phyloP scores from a whole-genome alignment of 2,113 vertebrate genomes.

The Hipposideros armiger region DNA sequence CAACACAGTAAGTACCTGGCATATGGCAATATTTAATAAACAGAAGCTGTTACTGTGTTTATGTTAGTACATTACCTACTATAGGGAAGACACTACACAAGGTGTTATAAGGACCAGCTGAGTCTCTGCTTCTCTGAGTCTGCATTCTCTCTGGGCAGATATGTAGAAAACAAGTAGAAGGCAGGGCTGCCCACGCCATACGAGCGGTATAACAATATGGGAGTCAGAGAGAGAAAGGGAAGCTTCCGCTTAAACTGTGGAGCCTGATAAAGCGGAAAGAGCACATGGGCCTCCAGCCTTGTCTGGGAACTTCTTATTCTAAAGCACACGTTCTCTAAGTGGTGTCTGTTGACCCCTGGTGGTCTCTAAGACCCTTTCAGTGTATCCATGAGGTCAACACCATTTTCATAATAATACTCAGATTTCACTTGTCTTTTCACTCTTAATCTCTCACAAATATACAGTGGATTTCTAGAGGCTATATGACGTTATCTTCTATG shows the following conservation, averaged over 20 bases:
- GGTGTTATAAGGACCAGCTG: too few species aligned
- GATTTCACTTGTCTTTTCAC: not conserved
- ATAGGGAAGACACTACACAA: not conserved
- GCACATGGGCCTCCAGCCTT: not conserved
- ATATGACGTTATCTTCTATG: not conserved
- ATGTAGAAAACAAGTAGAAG: not conserved
- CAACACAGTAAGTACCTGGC: rapidly evolving
- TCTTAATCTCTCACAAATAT: not conserved
- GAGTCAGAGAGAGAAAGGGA: not conserved
- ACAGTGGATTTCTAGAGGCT: not conserved
- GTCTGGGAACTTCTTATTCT: not conserved
- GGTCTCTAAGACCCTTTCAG: too few species aligned
- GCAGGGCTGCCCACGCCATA: not conserved
- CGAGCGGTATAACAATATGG: not conserved
- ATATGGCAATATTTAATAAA: not conserved
- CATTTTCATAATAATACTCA: not conserved
- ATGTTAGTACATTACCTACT: not conserved
- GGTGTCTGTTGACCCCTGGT: not conserved
- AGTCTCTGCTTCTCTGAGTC: not conserved
- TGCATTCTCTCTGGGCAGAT: not conserved
- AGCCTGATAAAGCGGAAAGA: not conserved
- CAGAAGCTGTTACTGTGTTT: not conserved
- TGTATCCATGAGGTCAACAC: not conserved
- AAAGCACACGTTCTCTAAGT: not conserved
- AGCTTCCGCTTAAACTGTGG: not conserved